These are phyloP conservation scores for Dinothrombium tinctorium DNA, from an alignment of 1,140 invertebrate species.

Conservation along the genomic window DNA sequence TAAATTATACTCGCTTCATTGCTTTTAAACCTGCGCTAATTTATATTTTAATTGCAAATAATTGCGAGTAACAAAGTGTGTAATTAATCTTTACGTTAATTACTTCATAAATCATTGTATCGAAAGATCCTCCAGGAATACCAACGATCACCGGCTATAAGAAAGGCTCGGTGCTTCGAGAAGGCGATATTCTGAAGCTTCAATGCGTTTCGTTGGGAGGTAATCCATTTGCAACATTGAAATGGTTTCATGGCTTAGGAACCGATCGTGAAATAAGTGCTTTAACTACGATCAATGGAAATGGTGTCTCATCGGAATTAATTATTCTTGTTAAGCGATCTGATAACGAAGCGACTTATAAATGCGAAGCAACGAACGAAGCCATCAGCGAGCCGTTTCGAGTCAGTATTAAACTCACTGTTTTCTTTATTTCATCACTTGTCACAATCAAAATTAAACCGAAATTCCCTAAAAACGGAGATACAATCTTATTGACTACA, in stretches of 20 bases:
- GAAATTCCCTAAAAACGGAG: neutral
- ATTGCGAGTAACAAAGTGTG: no score
- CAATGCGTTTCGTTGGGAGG: constrained; percentile 76
- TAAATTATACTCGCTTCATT: no score
- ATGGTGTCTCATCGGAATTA: constrained; percentile 45
- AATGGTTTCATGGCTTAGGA: constrained; percentile 36
- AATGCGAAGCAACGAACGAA: constrained; percentile 72
- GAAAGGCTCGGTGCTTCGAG: constrained; percentile 44
- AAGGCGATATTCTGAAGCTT: constrained; percentile 59
- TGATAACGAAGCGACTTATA: constrained; percentile 70
- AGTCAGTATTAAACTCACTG: constrained; percentile 45
- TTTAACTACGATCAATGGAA: constrained; percentile 6
- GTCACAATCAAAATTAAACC: neutral
- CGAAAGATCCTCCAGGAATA: constrained; percentile 58
- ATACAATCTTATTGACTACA: constrained; percentile 38
- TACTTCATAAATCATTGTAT: neutral
- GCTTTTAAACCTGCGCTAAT: no score
- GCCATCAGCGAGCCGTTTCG: constrained; percentile 57
- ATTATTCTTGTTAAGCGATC: constrained; percentile 57
- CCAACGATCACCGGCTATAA: constrained; percentile 72
- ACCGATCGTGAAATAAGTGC: constrained; percentile 14
- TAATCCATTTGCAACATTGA: constrained; percentile 65
- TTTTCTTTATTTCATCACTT: constrained; percentile 20
- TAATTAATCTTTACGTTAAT: neutral
- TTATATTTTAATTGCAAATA: constrained; percentile 6